These are phyloP conservation scores for Sander vitreus DNA, from an alignment of 2,113 vertebrate genomes.

Conservation along the genomic window DNA sequence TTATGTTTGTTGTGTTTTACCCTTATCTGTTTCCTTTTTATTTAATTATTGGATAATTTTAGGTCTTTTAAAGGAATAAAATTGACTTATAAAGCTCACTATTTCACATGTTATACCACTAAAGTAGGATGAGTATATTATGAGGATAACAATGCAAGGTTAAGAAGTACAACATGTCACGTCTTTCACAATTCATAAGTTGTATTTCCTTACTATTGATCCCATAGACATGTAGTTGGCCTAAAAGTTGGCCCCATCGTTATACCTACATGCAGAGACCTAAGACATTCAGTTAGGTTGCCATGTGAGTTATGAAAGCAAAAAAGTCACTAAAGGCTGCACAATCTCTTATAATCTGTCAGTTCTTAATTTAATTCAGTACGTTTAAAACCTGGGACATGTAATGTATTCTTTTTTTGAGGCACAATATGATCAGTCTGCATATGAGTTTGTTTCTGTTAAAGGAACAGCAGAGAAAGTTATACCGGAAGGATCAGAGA, in stretches of 20 bases:
- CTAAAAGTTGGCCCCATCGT: background rate
- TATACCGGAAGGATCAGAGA: slow-evolving; percentile 4
- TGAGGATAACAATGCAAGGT: background rate
- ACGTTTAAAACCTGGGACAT: background rate
- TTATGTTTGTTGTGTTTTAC: background rate
- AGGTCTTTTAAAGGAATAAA: background rate
- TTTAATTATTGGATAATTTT: background rate
- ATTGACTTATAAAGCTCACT: background rate
- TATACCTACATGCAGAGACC: background rate
- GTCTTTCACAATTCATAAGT: background rate
- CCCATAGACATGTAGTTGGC: background rate
- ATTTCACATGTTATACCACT: background rate
- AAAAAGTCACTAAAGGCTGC: background rate
- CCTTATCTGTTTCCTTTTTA: background rate
- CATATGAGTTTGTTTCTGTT: background rate
- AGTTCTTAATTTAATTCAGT: background rate
- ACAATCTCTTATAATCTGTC: background rate
- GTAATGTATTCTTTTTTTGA: background rate
- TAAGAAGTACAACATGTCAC: background rate
- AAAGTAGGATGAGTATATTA: background rate
- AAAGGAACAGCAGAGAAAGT: background rate
- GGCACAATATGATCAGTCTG: background rate
- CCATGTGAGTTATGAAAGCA: background rate
- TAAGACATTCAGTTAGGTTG: background rate
- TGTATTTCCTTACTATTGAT: background rate